phyloP scores from a whole-genome alignment of 1,140 invertebrate genomes.

The Trichonephila inaurata region DNA sequence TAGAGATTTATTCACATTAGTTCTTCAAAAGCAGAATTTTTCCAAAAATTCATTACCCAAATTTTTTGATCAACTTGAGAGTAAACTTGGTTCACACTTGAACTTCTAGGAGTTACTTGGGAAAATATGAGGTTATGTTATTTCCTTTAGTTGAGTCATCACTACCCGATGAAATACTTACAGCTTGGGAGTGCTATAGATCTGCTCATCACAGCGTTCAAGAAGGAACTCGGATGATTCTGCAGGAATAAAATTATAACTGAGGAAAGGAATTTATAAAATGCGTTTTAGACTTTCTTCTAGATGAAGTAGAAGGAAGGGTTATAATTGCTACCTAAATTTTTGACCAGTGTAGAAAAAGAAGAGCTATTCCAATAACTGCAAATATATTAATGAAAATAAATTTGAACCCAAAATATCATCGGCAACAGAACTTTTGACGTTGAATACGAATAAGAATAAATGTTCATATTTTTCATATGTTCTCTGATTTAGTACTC shows the following conservation, averaged over 20 bases:
- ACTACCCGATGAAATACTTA: not conserved
- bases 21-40: not conserved
- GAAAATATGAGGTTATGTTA: not conserved
- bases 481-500: too few species aligned
- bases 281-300: too few species aligned
- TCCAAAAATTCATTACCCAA: not conserved
- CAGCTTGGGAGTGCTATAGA: slow-evolving; percentile 32
- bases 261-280: too few species aligned
- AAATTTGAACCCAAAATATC: slow-evolving; percentile 11
- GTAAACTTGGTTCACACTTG: not conserved
- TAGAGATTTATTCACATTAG: not conserved
- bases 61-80: not conserved
- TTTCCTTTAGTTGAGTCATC: not conserved
- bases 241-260: too few species aligned
- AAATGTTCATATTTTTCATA: slow-evolving; percentile 40
- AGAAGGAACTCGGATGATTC: too few species aligned
- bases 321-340: too few species aligned
- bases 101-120: not conserved
- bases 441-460: not conserved
- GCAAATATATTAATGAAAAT: too few species aligned
- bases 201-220: too few species aligned
- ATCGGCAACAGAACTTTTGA: slow-evolving; percentile 22
- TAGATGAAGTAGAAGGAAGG: too few species aligned
- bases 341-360: too few species aligned
- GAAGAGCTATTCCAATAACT: too few species aligned